phyloP scores from a whole-genome alignment of 2,797 vertebrate species.

The Otolemur crassicaudatus region DNA sequence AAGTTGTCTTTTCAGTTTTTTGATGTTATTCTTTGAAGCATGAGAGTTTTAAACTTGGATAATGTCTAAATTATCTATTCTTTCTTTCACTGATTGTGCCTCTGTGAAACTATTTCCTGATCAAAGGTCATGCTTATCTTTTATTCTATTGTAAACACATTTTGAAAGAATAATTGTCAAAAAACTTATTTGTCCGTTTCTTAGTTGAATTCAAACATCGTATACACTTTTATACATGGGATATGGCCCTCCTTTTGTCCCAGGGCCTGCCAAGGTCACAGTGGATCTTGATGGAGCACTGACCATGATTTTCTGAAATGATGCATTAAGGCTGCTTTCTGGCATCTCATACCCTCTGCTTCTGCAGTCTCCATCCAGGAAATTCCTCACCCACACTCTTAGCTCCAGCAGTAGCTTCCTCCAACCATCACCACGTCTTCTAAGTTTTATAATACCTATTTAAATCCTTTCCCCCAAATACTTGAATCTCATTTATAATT shows the following conservation, averaged over 20 bases:
- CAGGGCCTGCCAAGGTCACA: background rate
- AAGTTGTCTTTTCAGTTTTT: background rate
- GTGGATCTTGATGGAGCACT: background rate
- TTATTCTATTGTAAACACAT: background rate
- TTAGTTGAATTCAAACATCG: background rate
- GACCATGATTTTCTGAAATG: background rate
- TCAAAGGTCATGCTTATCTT: background rate
- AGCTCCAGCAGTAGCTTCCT: background rate
- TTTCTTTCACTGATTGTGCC: background rate
- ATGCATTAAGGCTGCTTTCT: background rate
- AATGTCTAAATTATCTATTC: background rate
- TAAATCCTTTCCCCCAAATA: background rate
- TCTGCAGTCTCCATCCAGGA: background rate
- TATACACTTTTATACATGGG: background rate
- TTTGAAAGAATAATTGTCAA: background rate
- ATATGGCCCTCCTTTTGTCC: background rate
- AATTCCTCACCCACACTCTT: background rate
- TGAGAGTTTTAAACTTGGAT: background rate
- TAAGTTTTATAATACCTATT: background rate
- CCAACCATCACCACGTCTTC: background rate
- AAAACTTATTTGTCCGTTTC: background rate
- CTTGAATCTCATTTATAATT: background rate
- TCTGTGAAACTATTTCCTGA: background rate
- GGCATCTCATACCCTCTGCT: background rate
- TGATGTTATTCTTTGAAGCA: background rate